Conservation (phyloP, 2,113 vertebrate genomes). For the Columba janthina region DNA sequence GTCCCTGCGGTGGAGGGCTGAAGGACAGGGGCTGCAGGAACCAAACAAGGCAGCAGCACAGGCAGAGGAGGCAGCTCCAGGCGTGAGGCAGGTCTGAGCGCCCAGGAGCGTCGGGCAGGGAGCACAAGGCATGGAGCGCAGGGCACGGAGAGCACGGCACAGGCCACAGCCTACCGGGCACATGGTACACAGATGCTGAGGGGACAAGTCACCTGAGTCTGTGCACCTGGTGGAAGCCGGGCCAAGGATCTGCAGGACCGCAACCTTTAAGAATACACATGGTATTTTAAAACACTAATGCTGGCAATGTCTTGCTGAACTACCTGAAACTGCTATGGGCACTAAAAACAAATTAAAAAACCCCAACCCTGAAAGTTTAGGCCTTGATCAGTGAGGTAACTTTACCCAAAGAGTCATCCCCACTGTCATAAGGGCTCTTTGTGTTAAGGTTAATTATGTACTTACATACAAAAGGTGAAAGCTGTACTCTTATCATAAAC, state of each 20-base stretch:
- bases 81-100: fast-evolving
- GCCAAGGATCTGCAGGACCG: neutral
- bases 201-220: no score
- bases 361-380: neutral
- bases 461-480: neutral
- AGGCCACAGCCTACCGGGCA: neutral
- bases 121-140: no score
- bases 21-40: neutral
- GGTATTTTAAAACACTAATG: neutral
- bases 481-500: neutral
- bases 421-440: neutral
- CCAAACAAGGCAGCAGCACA: no score
- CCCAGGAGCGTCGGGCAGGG: neutral
- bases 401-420: neutral
- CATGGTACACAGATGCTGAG: no score
- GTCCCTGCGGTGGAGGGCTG: neutral
- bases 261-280: neutral
- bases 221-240: neutral
- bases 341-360: neutral
- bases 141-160: no score
- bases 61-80: neutral
- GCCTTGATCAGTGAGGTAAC: neutral
- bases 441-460: neutral
- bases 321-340: neutral
- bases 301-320: neutral